Evolutionary conservation across 1,140 invertebrate genomes (phyloP), one percentile per base, ranked within the genome.

Genomic region (Potamilus streckersoni): DNA sequence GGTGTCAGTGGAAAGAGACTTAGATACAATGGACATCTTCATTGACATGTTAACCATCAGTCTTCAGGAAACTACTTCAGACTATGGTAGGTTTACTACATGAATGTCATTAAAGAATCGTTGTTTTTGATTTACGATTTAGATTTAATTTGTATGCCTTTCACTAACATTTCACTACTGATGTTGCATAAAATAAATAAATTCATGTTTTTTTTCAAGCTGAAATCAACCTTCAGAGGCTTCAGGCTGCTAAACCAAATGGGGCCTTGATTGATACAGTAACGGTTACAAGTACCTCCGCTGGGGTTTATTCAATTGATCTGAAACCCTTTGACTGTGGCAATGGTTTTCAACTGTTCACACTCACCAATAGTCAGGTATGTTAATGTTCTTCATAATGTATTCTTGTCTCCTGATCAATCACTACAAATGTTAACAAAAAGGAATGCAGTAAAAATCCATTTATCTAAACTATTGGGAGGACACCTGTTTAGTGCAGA

Each of bases 311-410:
- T 73, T 64, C 67, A 1, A 67, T 85, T 31, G 65, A 65, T 27
- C 31, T 84, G 23, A 73, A 71, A 27, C 79, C 83, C 15, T 77
- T 73, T 71, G 78, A 83, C 5, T 85, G 83, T 73, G 81, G 82
- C 2, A 75, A 79, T 63, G 58, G 78, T 63, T 79, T 85, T 31
- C 76, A 74, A 4, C 77, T 82, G 27, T 79, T 83, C 38, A 17
- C 75, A 55, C 58, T 83, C 8, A 75, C 62, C 19, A 62, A 78
- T 57, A 71, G 64, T 15, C 56, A 75, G 74, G 84, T 84, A 74
- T 74, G 79, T 58, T 16, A 55, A 14, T 5, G 19, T 38, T 19
- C n/a, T 49, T 19, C 2, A 16, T 68, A 23, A 68, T 65, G 20
- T n/a, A 27, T 65, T 65, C 27, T 27, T n/a, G 19, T n/a, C 23